Percentiles rank a stretch among this genome's conserved stretches.
Conservation (phyloP, 2,797 vertebrate species). For the Takifugu rubripes region DNA sequence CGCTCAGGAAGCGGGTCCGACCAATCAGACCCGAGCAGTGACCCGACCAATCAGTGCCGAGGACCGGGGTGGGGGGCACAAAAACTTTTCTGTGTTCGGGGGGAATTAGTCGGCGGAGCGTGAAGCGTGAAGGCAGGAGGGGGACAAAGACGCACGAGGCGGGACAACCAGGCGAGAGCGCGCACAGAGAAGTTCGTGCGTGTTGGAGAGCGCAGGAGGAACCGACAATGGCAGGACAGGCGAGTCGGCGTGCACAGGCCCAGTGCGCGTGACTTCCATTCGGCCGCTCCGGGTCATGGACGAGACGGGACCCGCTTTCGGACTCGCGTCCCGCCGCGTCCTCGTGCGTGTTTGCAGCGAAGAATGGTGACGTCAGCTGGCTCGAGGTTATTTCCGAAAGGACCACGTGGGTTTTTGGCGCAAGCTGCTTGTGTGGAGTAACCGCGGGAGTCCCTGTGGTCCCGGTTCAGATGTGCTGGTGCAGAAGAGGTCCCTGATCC, state of each 20-base stretch:
- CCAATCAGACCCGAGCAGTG: constrained; percentile 47
- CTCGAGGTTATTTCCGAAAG: constrained; percentile 8
- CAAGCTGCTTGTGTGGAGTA: not conserved
- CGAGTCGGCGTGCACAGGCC: constrained; percentile 28
- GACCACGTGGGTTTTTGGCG: not conserved
- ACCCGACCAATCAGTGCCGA: constrained; percentile 69
- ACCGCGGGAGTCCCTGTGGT: not conserved
- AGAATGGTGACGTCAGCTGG: constrained; percentile 29
- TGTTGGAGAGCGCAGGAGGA: not conserved
- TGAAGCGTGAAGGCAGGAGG: constrained; percentile 69
- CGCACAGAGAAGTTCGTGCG: too few relatives aligned
- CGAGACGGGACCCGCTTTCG: too few relatives aligned
- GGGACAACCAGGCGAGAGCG: too few relatives aligned
- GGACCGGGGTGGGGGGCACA: constrained; percentile 35
- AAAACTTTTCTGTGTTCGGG: constrained; percentile 67
- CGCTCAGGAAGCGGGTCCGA: constrained; percentile 64
- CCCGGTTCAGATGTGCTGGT: constrained; percentile 45
- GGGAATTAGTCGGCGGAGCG: constrained; percentile 71
- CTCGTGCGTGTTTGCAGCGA: constrained; percentile 21
- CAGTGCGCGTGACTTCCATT: not conserved
- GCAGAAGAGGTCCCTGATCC: constrained; percentile 43
- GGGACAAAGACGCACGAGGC: too few relatives aligned
- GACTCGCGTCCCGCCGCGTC: too few relatives aligned
- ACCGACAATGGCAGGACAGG: constrained; percentile 17
- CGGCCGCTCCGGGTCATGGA: constrained; percentile 6